Conservation (phyloP, 2,797 vertebrate genomes). For the Catostomus latipinnis region DNA sequence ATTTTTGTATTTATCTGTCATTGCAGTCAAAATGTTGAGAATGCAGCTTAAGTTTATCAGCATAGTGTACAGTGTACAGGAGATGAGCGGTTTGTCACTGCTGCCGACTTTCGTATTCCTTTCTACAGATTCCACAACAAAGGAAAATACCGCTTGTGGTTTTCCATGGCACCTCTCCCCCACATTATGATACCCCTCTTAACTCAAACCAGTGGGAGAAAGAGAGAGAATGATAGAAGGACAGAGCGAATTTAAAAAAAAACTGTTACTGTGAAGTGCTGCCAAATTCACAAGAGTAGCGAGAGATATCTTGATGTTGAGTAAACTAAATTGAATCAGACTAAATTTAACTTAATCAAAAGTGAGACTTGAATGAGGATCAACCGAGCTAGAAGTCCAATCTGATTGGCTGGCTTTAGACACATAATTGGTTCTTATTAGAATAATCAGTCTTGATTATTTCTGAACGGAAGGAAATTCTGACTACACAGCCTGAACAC, state of each 20-base stretch:
- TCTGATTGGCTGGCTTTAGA: conserved; percentile 1
- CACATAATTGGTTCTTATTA: conserved; percentile 22
- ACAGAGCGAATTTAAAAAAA: background rate
- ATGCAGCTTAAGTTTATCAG: conserved; percentile 23
- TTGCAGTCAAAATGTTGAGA: conserved; percentile 36
- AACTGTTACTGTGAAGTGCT: conserved; percentile 36
- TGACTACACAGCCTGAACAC: background rate
- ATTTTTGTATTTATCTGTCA: conserved; percentile 25
- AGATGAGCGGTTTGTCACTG: conserved; percentile 29
- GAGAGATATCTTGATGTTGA: conserved; percentile 10
- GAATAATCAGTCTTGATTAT: conserved; percentile 25
- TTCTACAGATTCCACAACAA: conserved; percentile 39
- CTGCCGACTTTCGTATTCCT: conserved; percentile 28
- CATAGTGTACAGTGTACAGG: conserved; percentile 31
- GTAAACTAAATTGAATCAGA: conserved; percentile 17
- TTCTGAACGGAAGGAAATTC: conserved; percentile 11
- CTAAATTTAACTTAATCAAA: background rate
- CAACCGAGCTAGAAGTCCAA: background rate
- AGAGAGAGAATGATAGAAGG: background rate
- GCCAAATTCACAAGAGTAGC: conserved; percentile 1
- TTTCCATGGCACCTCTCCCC: conserved; percentile 7
- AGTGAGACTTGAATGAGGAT: no score
- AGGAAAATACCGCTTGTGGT: conserved; percentile 12
- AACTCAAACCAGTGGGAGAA: conserved; percentile 5
- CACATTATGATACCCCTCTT: conserved; percentile 9